phyloP scores from a whole-genome alignment of 2,888 invertebrate genomes.

The Drosophila meridionalis region DNA sequence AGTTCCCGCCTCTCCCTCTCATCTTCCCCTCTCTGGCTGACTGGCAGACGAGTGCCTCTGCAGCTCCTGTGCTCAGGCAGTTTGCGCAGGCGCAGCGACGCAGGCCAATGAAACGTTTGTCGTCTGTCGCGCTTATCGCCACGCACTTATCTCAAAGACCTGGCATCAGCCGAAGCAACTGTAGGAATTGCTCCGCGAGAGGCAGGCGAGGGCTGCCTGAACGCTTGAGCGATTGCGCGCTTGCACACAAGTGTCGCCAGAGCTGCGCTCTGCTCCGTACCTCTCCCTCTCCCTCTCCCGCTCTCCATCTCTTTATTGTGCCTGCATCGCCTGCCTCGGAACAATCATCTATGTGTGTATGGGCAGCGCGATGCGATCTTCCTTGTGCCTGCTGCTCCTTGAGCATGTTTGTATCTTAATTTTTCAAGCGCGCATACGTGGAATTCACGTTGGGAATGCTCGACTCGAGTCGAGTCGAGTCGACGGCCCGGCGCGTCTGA shows the following conservation, averaged over 20 bases:
- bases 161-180: slow-evolving; percentile 24
- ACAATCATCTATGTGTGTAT: slow-evolving; percentile 51
- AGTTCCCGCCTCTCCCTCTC: slow-evolving; percentile 22
- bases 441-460: slow-evolving; percentile 56
- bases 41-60: slow-evolving; percentile 1
- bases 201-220: slow-evolving; percentile 38
- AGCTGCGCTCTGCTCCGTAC: not conserved
- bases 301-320: slow-evolving; percentile 1
- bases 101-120: slow-evolving; percentile 61
- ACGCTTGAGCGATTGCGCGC: slow-evolving; percentile 61
- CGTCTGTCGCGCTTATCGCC: slow-evolving; percentile 76
- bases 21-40: not conserved
- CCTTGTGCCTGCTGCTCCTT: slow-evolving; percentile 62
- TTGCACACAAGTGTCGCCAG: slow-evolving; percentile 65
- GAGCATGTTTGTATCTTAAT: slow-evolving; percentile 78
- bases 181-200: slow-evolving; percentile 13
- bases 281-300: not conserved
- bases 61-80: slow-evolving; percentile 42
- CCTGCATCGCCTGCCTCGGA: slow-evolving; percentile 42
- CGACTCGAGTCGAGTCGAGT: slow-evolving; percentile 17
- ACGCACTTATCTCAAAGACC: slow-evolving; percentile 73
- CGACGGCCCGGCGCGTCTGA: slow-evolving; percentile 61
- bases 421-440: slow-evolving; percentile 78
- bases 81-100: slow-evolving; percentile 67
- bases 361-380: slow-evolving; percentile 63